Evolutionary conservation across 1,140 invertebrate species (phyloP).

Genomic region (Pogonomyrmex californicus): DNA sequence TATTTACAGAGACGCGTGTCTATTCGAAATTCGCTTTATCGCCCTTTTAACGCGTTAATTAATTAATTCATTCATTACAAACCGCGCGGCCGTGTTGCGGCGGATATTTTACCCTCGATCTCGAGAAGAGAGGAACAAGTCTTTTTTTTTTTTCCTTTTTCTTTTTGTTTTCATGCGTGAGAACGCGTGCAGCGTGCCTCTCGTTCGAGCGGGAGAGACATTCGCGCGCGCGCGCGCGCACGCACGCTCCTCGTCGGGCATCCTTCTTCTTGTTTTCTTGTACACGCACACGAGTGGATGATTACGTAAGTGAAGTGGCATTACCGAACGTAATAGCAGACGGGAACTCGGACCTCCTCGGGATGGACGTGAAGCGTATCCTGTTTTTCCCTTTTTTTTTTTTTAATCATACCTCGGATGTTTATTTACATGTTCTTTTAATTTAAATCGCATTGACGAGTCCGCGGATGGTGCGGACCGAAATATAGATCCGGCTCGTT

Average conservation of each 20-base stretch:
- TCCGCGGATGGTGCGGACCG: constrained; percentile 22
- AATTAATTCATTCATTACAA: constrained; percentile 49
- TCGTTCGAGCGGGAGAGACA: constrained; percentile 28
- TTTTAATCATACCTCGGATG: constrained; percentile 49
- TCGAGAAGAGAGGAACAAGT: constrained; percentile 73
- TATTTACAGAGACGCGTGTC: constrained; percentile 80
- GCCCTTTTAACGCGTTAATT: constrained; percentile 39
- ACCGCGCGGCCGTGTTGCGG: constrained; percentile 22
- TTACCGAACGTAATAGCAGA: constrained; percentile 64
- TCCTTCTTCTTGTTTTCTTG: constrained; percentile 67
- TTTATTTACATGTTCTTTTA: constrained; percentile 43
- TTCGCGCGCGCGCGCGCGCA: constrained; percentile 22
- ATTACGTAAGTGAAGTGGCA: constrained; percentile 67
- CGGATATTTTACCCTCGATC: constrained; percentile 64
- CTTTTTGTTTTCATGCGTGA: constrained; percentile 21
- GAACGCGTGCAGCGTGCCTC: constrained; percentile 26
- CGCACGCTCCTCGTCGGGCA: constrained; percentile 34
- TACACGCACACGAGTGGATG: constrained; percentile 74
- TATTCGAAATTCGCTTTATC: constrained; percentile 71
- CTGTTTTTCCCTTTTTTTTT: constrained; percentile 44
- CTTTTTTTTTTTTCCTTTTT: constrained; percentile 33
- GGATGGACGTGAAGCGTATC: constrained; percentile 71
- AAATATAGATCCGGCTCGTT: constrained; percentile 51
- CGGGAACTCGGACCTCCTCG: constrained; percentile 56
- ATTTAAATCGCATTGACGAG: constrained; percentile 44